A percentile compares a stretch with the other conserved stretches of the same genome.
These are phyloP conservation scores for Lates calcarifer DNA, from an alignment of 2,113 vertebrate species.

Conservation along the genomic window DNA sequence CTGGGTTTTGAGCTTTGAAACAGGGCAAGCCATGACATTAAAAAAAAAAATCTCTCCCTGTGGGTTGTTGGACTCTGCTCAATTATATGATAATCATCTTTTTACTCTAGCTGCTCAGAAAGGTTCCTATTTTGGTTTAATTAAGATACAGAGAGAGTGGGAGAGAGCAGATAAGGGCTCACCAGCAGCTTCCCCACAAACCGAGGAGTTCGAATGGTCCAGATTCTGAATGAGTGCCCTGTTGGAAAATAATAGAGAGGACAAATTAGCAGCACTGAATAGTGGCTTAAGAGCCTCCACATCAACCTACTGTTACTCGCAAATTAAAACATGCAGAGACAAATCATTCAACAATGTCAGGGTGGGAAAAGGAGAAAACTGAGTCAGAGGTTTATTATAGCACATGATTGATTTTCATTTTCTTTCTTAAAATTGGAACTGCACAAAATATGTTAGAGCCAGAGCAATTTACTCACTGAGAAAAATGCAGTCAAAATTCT, in stretches of 20 bases:
- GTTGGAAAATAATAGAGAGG: conserved; percentile 58
- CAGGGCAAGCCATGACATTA: conserved; percentile 28
- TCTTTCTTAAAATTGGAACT: conserved; percentile 14
- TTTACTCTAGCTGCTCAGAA: conserved; percentile 49
- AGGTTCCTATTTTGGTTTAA: conserved; percentile 64
- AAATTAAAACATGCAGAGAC: conserved; percentile 47
- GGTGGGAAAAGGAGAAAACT: not conserved
- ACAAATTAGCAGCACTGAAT: conserved; percentile 47
- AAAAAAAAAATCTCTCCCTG: conserved; percentile 19
- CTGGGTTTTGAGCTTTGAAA: conserved; percentile 53
- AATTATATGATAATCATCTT: conserved; percentile 80
- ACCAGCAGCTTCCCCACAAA: conserved; percentile 84
- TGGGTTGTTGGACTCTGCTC: conserved; percentile 53
- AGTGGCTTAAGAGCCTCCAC: conserved; percentile 16
- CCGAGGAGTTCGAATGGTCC: conserved; percentile 83
- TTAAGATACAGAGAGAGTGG: conserved; percentile 57
- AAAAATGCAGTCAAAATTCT: not conserved
- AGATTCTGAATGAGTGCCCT: conserved; percentile 84
- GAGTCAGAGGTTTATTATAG: not conserved
- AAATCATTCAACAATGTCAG: conserved; percentile 21
- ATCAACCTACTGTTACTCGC: conserved; percentile 4
- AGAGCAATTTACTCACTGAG: not conserved
- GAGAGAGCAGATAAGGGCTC: conserved; percentile 61
- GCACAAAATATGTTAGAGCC: not conserved
- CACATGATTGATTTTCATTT: conserved; percentile 23